phyloP scores from a whole-genome alignment of 2,888 invertebrate species.

The Eueremaeus valkanovi region DNA sequence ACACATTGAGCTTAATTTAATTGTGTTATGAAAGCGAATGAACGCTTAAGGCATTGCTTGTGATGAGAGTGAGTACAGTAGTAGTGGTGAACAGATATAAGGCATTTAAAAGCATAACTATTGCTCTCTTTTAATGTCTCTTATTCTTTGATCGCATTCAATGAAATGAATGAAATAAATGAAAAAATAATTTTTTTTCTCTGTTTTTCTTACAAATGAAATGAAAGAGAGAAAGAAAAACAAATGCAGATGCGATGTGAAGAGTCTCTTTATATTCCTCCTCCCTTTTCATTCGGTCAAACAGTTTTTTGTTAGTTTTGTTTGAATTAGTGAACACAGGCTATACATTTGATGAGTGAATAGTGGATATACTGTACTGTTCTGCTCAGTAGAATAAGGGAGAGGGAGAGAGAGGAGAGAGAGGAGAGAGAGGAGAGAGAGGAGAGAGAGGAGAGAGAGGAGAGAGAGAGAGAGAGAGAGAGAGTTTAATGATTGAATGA shows the following conservation, averaged over 20 bases:
- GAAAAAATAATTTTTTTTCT: not conserved
- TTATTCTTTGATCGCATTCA: not conserved
- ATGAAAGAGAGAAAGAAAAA: not conserved
- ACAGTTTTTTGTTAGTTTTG: no score
- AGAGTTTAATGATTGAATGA: no score
- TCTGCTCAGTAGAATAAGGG: no score
- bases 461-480: no score
- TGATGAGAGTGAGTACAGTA: not conserved
- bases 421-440: no score
- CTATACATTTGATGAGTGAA: no score
- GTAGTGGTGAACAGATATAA: not conserved
- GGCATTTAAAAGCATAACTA: not conserved
- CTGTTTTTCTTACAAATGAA: not conserved
- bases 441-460: no score
- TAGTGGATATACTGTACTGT: no score
- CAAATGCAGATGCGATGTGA: constrained; percentile 9
- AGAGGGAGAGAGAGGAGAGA: no score
- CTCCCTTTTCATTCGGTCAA: no score
- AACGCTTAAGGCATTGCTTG: not conserved
- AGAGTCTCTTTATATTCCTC: no score
- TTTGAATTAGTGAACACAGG: no score
- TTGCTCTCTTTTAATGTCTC: not conserved
- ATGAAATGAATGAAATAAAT: not conserved
- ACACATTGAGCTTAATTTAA: constrained; percentile 1
- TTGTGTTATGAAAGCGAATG: not conserved